Base-by-base conservation (phyloP, 30 jellyfish, hydroid and myxozoan species). In the Turritopsis rubra region DNA sequence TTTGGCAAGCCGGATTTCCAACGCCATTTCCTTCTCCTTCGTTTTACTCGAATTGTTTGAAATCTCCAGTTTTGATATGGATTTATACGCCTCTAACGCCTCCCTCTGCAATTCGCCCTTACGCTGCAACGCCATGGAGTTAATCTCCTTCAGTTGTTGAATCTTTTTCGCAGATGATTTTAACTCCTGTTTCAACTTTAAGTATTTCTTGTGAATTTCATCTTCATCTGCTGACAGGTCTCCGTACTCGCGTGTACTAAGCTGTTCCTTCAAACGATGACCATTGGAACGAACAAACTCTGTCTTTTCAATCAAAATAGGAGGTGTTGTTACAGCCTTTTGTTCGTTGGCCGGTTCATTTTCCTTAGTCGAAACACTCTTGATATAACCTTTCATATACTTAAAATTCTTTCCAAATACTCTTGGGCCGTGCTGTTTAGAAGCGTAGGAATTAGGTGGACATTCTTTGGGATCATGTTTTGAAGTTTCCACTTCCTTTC, bases 101-200 rank as follows among this genome's bases (percentile, higher is more conserved):
- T 74, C 82, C 24, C 65, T 74, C 41, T 74, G 82, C 53, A 74
- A 0, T 29, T 74, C 82, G 60, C 21, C 65, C n/a, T 74, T 74
- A 21, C 82, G 82, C 41, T 74, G 7, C 21, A 74, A 24, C 24
- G 82, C 82, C 1, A 24, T 26, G 0, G 28, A 8, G 8, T 74
- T 74, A 16, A 74, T 74, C 24, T 74, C 54, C 26, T 74, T 26
- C 53, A 74, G 65, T 24, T 29, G 52, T 13, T 26, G 60, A 24
- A 74, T 74, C 41, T 74, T 74, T 21, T n/a, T 26, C 18, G 24
- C 24, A 13, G 82, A 26, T 0, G 82, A 74, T 24, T 74, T 74
- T 13, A 74, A 22, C 41, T 74, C 82, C 41, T 74, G 65, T 30
- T 74, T 27, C 82, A 74, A 29, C 82, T 22, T 74, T 21, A 74